Evolutionary conservation across 2,888 invertebrate genomes (phyloP).

Genomic region (Epinotia demarniana): DNA sequence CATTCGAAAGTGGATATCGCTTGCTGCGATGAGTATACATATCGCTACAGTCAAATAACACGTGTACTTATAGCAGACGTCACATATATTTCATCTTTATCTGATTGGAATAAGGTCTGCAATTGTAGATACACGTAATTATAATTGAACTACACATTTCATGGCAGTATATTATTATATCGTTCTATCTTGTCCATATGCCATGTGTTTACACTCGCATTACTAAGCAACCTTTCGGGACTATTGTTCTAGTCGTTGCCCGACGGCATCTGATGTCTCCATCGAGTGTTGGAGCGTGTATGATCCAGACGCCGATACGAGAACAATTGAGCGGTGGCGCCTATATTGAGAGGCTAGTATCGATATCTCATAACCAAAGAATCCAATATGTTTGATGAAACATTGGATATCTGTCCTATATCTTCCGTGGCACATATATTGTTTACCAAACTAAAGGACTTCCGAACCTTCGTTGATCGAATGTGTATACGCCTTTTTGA

Average conservation of each 20-base stretch:
- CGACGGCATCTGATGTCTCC: conserved; percentile 49
- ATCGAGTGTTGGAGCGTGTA: conserved; percentile 53
- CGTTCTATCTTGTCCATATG: neutral
- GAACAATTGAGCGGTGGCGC: conserved; percentile 52
- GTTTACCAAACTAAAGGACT: neutral
- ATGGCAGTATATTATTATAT: neutral
- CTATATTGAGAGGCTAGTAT: conserved; percentile 12
- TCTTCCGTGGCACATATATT: neutral
- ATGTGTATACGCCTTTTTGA: neutral
- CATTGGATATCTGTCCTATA: neutral
- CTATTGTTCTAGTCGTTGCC: conserved; percentile 48
- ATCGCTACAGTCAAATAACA: neutral
- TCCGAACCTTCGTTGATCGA: neutral
- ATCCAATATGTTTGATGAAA: neutral
- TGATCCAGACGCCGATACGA: conserved; percentile 59
- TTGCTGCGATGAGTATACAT: conserved; percentile 7
- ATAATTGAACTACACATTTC: neutral
- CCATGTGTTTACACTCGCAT: conserved; percentile 22
- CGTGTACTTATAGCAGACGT: neutral
- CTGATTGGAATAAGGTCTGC: neutral
- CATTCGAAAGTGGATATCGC: conserved; percentile 29
- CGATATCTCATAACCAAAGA: neutral
- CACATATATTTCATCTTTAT: conserved; percentile 5
- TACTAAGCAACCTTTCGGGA: conserved; percentile 27
- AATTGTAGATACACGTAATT: neutral